Base-by-base conservation (phyloP, 2,113 vertebrate species). In the Acanthochromis polyacanthus region DNA sequence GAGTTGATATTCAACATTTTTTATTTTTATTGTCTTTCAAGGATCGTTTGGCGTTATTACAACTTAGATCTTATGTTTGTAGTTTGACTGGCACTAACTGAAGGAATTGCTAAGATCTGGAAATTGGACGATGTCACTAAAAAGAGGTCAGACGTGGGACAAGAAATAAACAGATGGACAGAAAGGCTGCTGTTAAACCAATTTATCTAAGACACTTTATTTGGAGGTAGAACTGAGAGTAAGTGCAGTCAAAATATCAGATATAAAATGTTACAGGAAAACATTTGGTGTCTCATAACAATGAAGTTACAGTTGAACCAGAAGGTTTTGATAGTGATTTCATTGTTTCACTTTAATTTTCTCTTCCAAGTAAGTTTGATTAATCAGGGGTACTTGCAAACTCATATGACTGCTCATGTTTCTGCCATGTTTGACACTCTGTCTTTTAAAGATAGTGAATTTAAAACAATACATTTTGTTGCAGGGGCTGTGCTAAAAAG, bases 1-100 rank as follows among this genome's bases (percentile, higher is more conserved):
- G 38, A 38, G 60, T 17, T 36, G 25, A 25, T 32, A 43, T 57
- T 78, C 5, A 50, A 14, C 15, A 36, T 17, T 58, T 55, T 78
- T 56, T 10, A 50, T 61, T 16, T 48, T 28, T 43, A 59, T 19
- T 23, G 40, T 17, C 9, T 3, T 19, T 16, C 40, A 43, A 43
- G 40, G 40, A 14, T 43, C 40, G 15, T 43, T 43, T 43, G 40
- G 40, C 40, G 15, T 43, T 43, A 43, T 43, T 12, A 43, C 40
- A 43, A 43, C 40, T 43, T 43, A 15, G 40, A 15, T 43, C 40
- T 43, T 15, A 14, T 43, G 3, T 43, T 43, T 43, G 40, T 15
- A 43, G 11, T 43, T 43, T 43, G 40, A 15, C 40, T 43, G 10
- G 40, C 40, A 15, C 40, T 43, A 1, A 43, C 40, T 15, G 10